A percentile compares a stretch with the other conserved stretches of the same genome.
These are phyloP conservation scores for Nycticebus coucang DNA, from an alignment of 2,113 vertebrate genomes.

Conservation along the genomic window DNA sequence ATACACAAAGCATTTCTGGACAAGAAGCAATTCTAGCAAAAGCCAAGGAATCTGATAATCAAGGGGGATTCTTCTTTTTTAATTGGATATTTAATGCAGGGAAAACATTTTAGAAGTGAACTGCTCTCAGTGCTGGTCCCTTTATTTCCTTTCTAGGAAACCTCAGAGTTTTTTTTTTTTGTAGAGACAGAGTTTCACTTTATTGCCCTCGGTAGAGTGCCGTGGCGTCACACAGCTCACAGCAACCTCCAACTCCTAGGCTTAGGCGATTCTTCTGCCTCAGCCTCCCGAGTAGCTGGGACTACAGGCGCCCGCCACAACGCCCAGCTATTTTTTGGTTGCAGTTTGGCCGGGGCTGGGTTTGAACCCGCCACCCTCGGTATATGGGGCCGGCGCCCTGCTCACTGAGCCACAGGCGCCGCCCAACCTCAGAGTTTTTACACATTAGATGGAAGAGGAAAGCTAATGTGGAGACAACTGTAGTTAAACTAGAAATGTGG, in stretches of 20 bases:
- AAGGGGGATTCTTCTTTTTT: not conserved
- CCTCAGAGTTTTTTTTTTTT: not conserved
- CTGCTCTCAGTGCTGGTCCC: not conserved
- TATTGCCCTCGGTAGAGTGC: no score
- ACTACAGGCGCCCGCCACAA: no score
- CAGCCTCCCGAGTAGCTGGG: no score
- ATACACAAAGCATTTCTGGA: constrained; percentile 71
- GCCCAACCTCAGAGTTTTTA: constrained; percentile 8
- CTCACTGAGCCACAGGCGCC: no score
- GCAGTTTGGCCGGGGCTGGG: no score
- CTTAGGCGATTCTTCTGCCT: no score
- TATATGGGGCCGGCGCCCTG: no score
- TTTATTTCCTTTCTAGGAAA: constrained; percentile 26
- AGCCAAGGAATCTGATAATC: not conserved
- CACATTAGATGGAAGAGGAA: not conserved
- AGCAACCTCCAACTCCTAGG: no score
- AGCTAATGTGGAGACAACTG: not conserved
- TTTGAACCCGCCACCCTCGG: no score
- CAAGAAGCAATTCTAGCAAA: constrained; percentile 45
- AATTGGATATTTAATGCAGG: not conserved
- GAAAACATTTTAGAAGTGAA: not conserved
- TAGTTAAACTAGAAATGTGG: not conserved
- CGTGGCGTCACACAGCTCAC: no score
- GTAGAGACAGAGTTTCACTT: no score
- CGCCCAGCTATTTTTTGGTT: no score